phyloP scores from a whole-genome alignment of 2,113 vertebrate genomes.

The Osmerus mordax region DNA sequence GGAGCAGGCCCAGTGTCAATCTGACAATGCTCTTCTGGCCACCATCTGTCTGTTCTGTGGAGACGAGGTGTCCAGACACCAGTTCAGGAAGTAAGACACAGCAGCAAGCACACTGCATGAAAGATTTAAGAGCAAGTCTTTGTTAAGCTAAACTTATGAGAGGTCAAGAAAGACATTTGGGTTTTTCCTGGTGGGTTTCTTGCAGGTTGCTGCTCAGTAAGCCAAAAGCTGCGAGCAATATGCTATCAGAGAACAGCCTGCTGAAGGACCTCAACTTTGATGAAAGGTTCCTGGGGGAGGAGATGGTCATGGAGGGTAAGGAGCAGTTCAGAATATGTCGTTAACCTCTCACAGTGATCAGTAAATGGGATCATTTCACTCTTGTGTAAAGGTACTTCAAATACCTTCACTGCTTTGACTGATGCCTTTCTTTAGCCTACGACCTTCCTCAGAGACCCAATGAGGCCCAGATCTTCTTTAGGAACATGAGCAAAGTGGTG shows the following conservation, averaged over 20 bases:
- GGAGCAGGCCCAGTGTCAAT: constrained; percentile 61
- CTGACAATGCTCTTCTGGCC: constrained; percentile 62
- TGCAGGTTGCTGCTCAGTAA: constrained; percentile 68
- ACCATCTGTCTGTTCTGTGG: constrained; percentile 87
- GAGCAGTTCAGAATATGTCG: neutral
- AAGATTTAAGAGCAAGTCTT: too few species aligned
- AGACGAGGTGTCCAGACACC: constrained; percentile 90
- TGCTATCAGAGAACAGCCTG: constrained; percentile 79
- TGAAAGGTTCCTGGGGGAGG: constrained; percentile 85
- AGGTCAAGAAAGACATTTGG: too few species aligned
- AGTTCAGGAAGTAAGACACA: constrained; percentile 81
- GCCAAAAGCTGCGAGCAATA: constrained; percentile 64
- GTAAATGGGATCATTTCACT: neutral
- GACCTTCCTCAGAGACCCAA: constrained; percentile 82
- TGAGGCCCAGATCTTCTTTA: constrained; percentile 84
- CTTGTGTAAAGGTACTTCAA: neutral
- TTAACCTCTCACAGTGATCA: neutral
- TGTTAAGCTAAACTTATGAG: too few species aligned
- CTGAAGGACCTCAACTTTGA: constrained; percentile 79
- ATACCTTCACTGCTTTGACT: neutral
- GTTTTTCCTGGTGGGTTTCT: neutral
- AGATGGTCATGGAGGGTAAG: constrained; percentile 81
- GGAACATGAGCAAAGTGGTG: constrained; percentile 80
- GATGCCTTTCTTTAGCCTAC: constrained; percentile 65
- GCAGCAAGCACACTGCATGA: neutral